Percentiles rank a stretch among this genome's conserved stretches.
These are phyloP conservation scores for Dastarcus helophoroides DNA, from an alignment of 2,888 invertebrate genomes.

Conservation along the genomic window DNA sequence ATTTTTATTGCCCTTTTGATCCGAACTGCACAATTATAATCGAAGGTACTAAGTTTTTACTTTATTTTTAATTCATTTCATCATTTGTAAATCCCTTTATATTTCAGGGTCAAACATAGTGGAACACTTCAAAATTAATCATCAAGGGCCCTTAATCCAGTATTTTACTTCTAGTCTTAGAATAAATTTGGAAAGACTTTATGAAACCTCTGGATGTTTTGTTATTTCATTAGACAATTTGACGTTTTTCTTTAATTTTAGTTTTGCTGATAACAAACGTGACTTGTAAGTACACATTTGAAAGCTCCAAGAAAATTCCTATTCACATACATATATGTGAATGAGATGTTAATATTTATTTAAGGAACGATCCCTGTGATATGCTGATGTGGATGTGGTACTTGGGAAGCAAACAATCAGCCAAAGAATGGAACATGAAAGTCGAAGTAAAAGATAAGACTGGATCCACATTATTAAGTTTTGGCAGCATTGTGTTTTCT, in stretches of 20 bases:
- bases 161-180: constrained; percentile 28
- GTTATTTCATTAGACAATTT: constrained; percentile 22
- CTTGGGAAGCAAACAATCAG: constrained; percentile 20
- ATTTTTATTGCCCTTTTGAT: constrained; percentile 28
- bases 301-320: too few species aligned
- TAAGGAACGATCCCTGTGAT: constrained; percentile 9
- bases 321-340: too few species aligned
- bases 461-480: constrained; percentile 22
- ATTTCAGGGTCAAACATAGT: constrained; percentile 24
- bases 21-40: constrained; percentile 21
- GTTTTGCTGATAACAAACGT: constrained; percentile 13
- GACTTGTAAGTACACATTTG: constrained; percentile 3
- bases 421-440: constrained; percentile 25
- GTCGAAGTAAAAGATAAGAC: constrained; percentile 21
- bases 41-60: constrained; percentile 18
- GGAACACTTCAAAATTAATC: constrained; percentile 29
- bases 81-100: constrained; percentile 3
- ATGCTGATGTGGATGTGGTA: constrained; percentile 28
- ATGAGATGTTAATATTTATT: constrained; percentile 7
- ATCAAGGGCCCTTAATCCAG: constrained; percentile 31
- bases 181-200: constrained; percentile 21
- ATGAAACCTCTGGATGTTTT: constrained; percentile 22
- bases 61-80: background rate
- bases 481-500: constrained; percentile 25
- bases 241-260: constrained; percentile 30